Conservation (phyloP, 2,797 vertebrate genomes). For the Falco peregrinus region DNA sequence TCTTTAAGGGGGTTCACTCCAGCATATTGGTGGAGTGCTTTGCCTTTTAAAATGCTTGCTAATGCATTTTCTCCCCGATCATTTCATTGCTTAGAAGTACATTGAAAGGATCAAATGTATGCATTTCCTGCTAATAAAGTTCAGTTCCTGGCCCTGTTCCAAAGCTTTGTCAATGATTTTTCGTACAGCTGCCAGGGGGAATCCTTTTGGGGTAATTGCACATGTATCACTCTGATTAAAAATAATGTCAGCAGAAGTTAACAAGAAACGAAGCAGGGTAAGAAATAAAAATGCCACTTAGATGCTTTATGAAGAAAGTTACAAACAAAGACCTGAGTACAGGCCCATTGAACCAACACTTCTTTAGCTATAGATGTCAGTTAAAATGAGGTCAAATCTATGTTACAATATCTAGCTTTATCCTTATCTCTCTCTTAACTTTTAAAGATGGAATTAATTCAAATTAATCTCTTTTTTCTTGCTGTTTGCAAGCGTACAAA, state of each 20-base stretch:
- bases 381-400: background rate
- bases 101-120: background rate
- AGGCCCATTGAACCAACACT: background rate
- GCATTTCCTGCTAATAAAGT: background rate
- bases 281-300: background rate
- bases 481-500: background rate
- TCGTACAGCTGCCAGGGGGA: background rate
- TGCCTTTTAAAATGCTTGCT: background rate
- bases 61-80: background rate
- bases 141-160: background rate
- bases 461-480: background rate
- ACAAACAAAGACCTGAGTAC: background rate
- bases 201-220: background rate
- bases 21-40: background rate
- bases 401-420: background rate
- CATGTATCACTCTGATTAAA: background rate
- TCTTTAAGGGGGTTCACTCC: background rate
- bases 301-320: background rate
- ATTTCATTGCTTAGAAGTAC: background rate
- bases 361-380: background rate
- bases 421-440: background rate
- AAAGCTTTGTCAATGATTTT: background rate
- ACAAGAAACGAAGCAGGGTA: background rate
- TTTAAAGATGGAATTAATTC: background rate
- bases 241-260: background rate